A percentile compares a stretch with the other conserved stretches of the same genome.
phyloP scores from a whole-genome alignment of 2,888 invertebrate genomes.

The Scaptomyza caliginosa region DNA sequence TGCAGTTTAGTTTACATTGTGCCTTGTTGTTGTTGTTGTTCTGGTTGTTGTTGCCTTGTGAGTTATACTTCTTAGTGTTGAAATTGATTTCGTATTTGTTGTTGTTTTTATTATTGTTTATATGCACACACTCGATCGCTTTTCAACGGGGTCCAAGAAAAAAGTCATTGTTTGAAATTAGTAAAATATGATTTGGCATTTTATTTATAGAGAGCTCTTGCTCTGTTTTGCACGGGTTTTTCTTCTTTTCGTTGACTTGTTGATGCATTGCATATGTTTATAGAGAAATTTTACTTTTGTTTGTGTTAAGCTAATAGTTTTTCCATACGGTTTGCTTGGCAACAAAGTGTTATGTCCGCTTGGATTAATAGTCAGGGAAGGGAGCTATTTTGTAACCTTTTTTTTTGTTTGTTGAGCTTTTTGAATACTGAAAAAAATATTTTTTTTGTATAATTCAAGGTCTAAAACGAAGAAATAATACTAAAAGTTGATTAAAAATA shows the following conservation, averaged over 20 bases:
- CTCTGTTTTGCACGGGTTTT: conserved; percentile 15
- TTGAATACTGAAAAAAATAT: too few relatives aligned
- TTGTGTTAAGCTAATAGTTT: conserved; percentile 39
- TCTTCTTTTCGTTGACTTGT: conserved; percentile 16
- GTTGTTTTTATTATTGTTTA: conserved; percentile 38
- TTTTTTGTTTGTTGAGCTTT: too few relatives aligned
- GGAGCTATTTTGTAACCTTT: background rate
- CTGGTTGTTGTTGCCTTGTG: conserved; percentile 33
- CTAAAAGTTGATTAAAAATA: too few relatives aligned
- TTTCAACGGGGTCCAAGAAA: conserved; percentile 15
- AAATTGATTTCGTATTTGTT: conserved; percentile 74
- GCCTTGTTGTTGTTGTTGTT: conserved; percentile 9
- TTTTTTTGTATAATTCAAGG: too few relatives aligned
- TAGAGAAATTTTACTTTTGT: conserved; percentile 16
- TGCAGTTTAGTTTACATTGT: conserved; percentile 47
- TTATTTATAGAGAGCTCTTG: conserved; percentile 13
- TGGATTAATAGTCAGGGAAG: too few relatives aligned
- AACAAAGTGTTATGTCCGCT: background rate
- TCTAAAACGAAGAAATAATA: too few relatives aligned
- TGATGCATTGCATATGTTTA: conserved; percentile 36
- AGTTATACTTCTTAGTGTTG: conserved; percentile 67
- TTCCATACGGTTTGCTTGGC: conserved; percentile 25
- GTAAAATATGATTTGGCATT: conserved; percentile 68
- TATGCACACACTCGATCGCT: conserved; percentile 49
- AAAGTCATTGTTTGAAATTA: conserved; percentile 51